Conservation (phyloP, 1,140 invertebrate species). For the Pachypsylla venusta region DNA sequence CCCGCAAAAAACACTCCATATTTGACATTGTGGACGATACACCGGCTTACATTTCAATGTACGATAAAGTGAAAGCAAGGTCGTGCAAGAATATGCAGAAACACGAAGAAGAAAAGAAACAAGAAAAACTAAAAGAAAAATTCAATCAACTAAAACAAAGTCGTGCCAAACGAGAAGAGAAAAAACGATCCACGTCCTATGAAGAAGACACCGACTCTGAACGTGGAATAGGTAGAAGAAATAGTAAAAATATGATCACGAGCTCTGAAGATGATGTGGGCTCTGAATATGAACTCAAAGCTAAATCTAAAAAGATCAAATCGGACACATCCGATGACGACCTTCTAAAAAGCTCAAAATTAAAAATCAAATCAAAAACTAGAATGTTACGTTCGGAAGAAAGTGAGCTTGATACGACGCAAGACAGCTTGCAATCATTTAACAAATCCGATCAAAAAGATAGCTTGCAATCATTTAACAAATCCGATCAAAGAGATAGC, state of each 20-base stretch:
- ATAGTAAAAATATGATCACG: slow-evolving; percentile 23
- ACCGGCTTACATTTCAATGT: slow-evolving; percentile 90
- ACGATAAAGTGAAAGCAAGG: slow-evolving; percentile 92
- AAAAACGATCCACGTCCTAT: slow-evolving; percentile 72
- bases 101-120: slow-evolving; percentile 71
- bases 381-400: slow-evolving; percentile 43
- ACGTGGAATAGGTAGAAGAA: slow-evolving; percentile 18
- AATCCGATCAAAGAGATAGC: too few species aligned
- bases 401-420: slow-evolving; percentile 37
- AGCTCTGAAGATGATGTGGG: slow-evolving; percentile 25
- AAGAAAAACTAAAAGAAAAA: slow-evolving; percentile 74
- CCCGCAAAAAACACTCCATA: slow-evolving; percentile 70
- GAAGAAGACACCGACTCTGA: slow-evolving; percentile 61
- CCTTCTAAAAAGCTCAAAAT: slow-evolving; percentile 18
- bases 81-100: slow-evolving; percentile 86
- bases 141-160: slow-evolving; percentile 77
- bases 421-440: slow-evolving; percentile 34
- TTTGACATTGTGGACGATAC: slow-evolving; percentile 82
- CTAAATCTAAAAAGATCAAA: slow-evolving; percentile 30
- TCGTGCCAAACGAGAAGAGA: slow-evolving; percentile 64
- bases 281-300: slow-evolving; percentile 21
- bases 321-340: slow-evolving; percentile 44
- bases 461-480: too few species aligned
- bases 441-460: slow-evolving; percentile 34
- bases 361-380: slow-evolving; percentile 32